Percentiles rank a stretch among this genome's conserved stretches.
phyloP scores from a whole-genome alignment of 2,113 vertebrate genomes.

The Mus pahari region DNA sequence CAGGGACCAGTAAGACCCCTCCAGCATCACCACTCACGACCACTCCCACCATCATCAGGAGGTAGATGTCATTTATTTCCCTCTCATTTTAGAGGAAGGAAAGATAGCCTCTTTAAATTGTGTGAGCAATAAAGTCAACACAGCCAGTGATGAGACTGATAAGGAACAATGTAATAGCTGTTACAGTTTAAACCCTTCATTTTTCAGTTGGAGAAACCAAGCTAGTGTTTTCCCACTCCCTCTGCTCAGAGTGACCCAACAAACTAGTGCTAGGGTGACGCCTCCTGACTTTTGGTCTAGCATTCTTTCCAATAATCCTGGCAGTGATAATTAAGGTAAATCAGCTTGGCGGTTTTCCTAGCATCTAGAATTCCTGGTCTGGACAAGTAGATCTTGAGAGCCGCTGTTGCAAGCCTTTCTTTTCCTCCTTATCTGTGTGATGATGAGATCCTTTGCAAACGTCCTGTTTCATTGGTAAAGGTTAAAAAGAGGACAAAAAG shows the following conservation, averaged over 20 bases:
- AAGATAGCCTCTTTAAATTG: constrained; percentile 34
- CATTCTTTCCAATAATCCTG: constrained; percentile 69
- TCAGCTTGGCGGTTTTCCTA: constrained; percentile 58
- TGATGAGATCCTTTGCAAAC: constrained; percentile 55
- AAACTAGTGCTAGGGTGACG: constrained; percentile 48
- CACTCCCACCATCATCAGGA: background rate
- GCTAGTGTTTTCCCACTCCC: background rate
- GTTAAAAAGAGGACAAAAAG: constrained; percentile 55
- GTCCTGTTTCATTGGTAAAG: constrained; percentile 51
- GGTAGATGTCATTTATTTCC: background rate
- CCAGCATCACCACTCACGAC: background rate
- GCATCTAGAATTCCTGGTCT: constrained; percentile 61
- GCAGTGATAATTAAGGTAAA: constrained; percentile 68
- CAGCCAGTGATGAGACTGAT: constrained; percentile 33
- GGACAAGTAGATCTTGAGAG: constrained; percentile 62
- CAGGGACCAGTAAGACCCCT: background rate
- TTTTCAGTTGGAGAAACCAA: constrained; percentile 56
- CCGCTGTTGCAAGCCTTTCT: constrained; percentile 8
- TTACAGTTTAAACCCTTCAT: constrained; percentile 31
- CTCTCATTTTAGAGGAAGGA: constrained; percentile 52
- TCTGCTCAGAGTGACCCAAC: constrained; percentile 58
- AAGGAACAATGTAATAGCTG: constrained; percentile 28
- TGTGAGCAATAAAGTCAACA: constrained; percentile 26
- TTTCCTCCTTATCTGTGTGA: constrained; percentile 21
- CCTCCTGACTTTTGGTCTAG: constrained; percentile 32